Evolutionary conservation across 2,797 vertebrate genomes (phyloP), one percentile per base, ranked within the genome.

Genomic region (Falco concolor): DNA sequence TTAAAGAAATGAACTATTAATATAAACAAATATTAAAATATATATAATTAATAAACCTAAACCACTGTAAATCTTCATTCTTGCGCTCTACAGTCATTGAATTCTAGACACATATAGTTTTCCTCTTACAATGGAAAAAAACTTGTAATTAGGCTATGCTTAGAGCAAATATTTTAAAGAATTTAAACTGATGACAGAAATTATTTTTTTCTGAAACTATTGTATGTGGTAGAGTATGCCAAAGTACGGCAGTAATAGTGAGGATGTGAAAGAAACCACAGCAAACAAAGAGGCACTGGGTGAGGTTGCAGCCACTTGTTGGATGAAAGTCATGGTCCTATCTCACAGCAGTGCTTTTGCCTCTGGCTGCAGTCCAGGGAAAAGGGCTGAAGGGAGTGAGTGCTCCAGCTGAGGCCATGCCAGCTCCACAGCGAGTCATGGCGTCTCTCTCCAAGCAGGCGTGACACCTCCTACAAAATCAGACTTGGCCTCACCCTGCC

Each of bases 401-500:
- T 76, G 84, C 95, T 96, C 93, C 4, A 12, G n/a, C 76, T 13
- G 22, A 93, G 74, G 76, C 60, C 44, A 47, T 36, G 81, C 96
- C 97, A 96, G 75, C 42, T 50, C 56, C 60, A 64, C 2, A 19
- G 64, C 97, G 96, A 98, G 84, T 98, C 98, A 98, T 7, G 2
- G 98, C 96, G 89, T 98, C 97, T 95, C 93, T 96, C 95, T 96
- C 90, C 97, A 34, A 95, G 95, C 81, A 97, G 97, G 97, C 3
- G 42, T 97, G 94, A 96, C 97, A 95, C 52, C 96, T 92, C 78
- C 92, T 95, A 69, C 84, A 89, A 83, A 95, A 93, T 90, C 92
- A 65, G 91, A 86, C 69, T 40, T 87, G 69, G 91, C 97, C 83
- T 96, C 97, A 91, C 98, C 98, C 96, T 96, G 80, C 94, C 96